phyloP scores from a whole-genome alignment of 2,888 invertebrate genomes.

The Ochropleura leucogaster region DNA sequence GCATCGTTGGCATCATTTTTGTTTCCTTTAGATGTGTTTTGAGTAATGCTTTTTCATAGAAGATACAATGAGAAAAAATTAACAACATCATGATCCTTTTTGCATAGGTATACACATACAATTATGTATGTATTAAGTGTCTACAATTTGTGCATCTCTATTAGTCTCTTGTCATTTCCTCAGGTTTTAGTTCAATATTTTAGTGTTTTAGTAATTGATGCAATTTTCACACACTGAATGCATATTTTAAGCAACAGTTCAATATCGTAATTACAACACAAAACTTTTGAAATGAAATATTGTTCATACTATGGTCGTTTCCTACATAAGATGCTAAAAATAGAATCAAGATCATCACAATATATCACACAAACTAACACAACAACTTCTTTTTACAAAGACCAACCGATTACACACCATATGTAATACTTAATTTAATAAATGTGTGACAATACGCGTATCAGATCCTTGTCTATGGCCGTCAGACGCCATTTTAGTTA shows the following conservation, averaged over 20 bases:
- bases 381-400: constrained; percentile 5
- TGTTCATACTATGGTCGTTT: not conserved
- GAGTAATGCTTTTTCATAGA: not conserved
- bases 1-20: not conserved
- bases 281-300: not conserved
- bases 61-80: not conserved
- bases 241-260: not conserved
- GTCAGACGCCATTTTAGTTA: constrained; percentile 45
- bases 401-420: constrained; percentile 19
- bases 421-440: constrained; percentile 2
- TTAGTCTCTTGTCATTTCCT: not conserved
- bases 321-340: constrained; percentile 9
- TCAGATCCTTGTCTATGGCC: constrained; percentile 49
- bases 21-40: not conserved
- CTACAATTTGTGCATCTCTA: not conserved
- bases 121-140: not conserved
- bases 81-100: not conserved
- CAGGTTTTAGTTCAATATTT: not conserved
- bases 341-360: constrained; percentile 32
- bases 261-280: not conserved
- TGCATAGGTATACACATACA: not conserved
- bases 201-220: not conserved
- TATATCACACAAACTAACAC: not conserved
- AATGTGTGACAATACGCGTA: constrained; percentile 40
- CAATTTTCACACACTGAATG: not conserved